These are phyloP conservation scores for Acanthurus lineatus DNA, from an alignment of 2,797 vertebrate genomes.

Conservation along the genomic window DNA sequence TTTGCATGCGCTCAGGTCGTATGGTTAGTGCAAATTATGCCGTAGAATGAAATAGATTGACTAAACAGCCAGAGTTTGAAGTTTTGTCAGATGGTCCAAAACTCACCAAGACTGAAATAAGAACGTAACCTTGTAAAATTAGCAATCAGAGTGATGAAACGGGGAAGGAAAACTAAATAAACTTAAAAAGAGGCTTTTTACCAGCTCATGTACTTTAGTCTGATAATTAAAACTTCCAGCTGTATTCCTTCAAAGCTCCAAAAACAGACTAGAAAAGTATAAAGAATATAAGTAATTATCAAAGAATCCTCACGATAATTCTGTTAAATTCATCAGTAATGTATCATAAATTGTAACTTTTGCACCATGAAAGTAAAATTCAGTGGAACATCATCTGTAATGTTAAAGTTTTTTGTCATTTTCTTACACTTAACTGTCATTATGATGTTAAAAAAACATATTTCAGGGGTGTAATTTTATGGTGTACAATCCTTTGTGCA, in stretches of 20 bases:
- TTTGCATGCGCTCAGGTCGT: slow-evolving; percentile 21
- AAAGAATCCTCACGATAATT: not conserved
- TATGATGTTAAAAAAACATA: slow-evolving; percentile 46
- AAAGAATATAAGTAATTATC: too few species aligned
- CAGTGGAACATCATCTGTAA: slow-evolving; percentile 26
- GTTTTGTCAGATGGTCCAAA: slow-evolving; percentile 28
- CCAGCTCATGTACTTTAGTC: slow-evolving; percentile 13
- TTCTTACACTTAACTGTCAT: slow-evolving; percentile 15
- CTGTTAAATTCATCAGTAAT: not conserved
- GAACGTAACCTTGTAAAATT: slow-evolving; percentile 16
- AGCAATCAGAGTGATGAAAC: slow-evolving; percentile 27
- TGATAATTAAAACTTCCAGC: not conserved
- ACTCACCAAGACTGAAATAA: slow-evolving; percentile 34
- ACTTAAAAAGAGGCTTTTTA: slow-evolving; percentile 27
- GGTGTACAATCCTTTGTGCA: slow-evolving; percentile 30
- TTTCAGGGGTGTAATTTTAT: slow-evolving; percentile 46
- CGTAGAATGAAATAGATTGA: slow-evolving; percentile 25
- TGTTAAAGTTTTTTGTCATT: not conserved
- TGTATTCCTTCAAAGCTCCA: not conserved
- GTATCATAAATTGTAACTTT: not conserved
- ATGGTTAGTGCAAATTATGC: slow-evolving; percentile 49
- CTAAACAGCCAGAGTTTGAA: slow-evolving; percentile 27
- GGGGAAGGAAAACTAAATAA: slow-evolving; percentile 16
- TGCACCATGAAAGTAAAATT: slow-evolving; percentile 6
- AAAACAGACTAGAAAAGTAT: not conserved